Percentiles rank a stretch among this genome's conserved stretches.
Conservation (phyloP, 2,888 invertebrate species). For the Ichneumoninae sp. region DNA sequence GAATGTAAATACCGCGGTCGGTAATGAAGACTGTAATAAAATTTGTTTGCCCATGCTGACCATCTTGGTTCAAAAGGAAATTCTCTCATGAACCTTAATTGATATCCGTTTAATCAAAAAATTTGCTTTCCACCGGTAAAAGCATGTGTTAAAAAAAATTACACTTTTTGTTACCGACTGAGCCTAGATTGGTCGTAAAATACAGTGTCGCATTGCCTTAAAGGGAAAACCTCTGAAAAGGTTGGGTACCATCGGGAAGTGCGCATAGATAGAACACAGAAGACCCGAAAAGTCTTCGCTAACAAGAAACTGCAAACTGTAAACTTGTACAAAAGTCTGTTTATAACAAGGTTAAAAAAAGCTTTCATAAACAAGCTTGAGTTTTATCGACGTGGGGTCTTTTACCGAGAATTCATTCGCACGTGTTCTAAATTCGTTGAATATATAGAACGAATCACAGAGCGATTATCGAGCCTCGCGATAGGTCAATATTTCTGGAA, state of each 20-base stretch:
- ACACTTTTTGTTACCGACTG: background rate
- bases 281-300: background rate
- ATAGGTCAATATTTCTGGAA: slow-evolving; percentile 28
- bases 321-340: background rate
- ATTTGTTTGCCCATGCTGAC: no score
- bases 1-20: no score
- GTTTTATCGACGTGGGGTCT: background rate
- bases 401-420: slow-evolving; percentile 48
- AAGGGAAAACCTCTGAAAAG: no score
- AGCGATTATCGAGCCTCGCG: slow-evolving; percentile 15
- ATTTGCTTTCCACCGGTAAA: no score
- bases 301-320: background rate
- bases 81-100: no score
- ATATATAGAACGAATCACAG: slow-evolving; percentile 3
- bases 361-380: background rate
- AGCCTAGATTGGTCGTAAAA: background rate
- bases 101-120: no score
- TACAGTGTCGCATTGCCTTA: no score
- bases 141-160: no score
- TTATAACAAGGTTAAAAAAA: background rate
- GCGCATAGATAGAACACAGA: background rate
- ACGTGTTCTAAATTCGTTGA: slow-evolving; percentile 22
- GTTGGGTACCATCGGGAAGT: no score
- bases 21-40: no score
- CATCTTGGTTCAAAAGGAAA: no score